Evolutionary conservation across 2,888 invertebrate species (phyloP).

Genomic region (Marasmarcha lunaedactyla): DNA sequence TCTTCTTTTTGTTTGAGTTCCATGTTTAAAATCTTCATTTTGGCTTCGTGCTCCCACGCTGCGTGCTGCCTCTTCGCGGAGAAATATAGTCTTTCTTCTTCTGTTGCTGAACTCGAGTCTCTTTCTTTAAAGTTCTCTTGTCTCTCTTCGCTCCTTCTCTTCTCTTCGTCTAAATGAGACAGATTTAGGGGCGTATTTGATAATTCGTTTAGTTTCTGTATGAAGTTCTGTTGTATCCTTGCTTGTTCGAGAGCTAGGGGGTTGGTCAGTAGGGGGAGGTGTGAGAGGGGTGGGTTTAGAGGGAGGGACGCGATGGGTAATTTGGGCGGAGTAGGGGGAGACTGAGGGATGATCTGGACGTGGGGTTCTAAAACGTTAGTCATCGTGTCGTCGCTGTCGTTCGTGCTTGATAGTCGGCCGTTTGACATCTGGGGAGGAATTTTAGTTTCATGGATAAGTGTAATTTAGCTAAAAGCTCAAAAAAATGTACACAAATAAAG

Average conservation of each 20-base stretch:
- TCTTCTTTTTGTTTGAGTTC: slow-evolving; percentile 60
- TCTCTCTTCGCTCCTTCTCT: slow-evolving; percentile 32
- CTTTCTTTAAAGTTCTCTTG: slow-evolving; percentile 28
- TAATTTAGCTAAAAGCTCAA: too few relatives aligned
- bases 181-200: slow-evolving; percentile 59
- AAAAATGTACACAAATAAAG: too few relatives aligned
- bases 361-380: slow-evolving; percentile 61
- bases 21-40: slow-evolving; percentile 64
- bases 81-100: slow-evolving; percentile 54
- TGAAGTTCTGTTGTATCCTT: slow-evolving; percentile 47
- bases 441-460: too few relatives aligned
- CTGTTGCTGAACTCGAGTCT: slow-evolving; percentile 38
- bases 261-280: slow-evolving; percentile 32
- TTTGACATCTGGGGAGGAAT: slow-evolving; percentile 59
- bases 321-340: slow-evolving; percentile 39
- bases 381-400: slow-evolving; percentile 64
- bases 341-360: slow-evolving; percentile 54
- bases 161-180: slow-evolving; percentile 50
- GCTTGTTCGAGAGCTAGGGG: slow-evolving; percentile 56
- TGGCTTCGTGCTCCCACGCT: slow-evolving; percentile 62
- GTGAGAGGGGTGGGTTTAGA: slow-evolving; percentile 18
- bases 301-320: slow-evolving; percentile 24
- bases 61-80: slow-evolving; percentile 60
- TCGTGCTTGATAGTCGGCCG: slow-evolving; percentile 61
- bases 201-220: slow-evolving; percentile 52